phyloP scores from a whole-genome alignment of 2,113 vertebrate genomes.

The Cryptoleucopteryx plumbea region DNA sequence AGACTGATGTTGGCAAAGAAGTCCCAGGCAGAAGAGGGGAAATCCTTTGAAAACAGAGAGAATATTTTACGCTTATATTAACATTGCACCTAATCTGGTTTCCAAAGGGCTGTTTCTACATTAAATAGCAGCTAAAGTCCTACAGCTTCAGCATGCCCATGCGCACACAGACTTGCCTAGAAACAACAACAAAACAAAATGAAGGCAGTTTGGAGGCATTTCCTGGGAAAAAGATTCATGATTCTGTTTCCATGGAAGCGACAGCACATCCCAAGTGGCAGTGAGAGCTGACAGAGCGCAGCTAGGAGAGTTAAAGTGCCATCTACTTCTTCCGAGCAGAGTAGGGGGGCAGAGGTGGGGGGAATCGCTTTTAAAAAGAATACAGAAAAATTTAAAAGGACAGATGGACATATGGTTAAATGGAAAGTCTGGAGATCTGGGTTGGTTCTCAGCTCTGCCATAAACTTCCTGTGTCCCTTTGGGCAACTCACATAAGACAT shows the following conservation, averaged over 20 bases:
- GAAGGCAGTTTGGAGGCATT: constrained; percentile 48
- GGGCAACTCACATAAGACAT: neutral
- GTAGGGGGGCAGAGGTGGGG: neutral
- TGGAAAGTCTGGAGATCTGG: neutral
- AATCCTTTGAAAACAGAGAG: neutral
- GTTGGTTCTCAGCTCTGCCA: neutral
- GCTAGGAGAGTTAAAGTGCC: constrained; percentile 54
- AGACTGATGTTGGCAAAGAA: neutral
- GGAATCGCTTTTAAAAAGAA: neutral
- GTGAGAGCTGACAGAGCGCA: constrained; percentile 43
- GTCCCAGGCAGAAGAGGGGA: neutral
- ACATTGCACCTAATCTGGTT: neutral
- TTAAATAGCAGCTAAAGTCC: neutral
- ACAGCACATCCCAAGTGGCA: constrained; percentile 65
- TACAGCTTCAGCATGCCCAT: neutral
- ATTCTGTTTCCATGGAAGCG: constrained; percentile 71
- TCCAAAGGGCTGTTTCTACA: neutral
- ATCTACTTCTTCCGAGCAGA: constrained; percentile 14
- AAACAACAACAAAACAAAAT: constrained; percentile 20
- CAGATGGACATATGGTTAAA: neutral
- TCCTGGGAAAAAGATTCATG: constrained; percentile 52
- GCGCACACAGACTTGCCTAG: neutral
- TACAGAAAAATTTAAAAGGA: neutral
- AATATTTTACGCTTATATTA: neutral
- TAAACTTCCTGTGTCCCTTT: neutral